Evolutionary conservation across 1,140 invertebrate genomes (phyloP), one percentile per base, ranked within the genome.

Genomic region (Leptinotarsa defecta): DNA sequence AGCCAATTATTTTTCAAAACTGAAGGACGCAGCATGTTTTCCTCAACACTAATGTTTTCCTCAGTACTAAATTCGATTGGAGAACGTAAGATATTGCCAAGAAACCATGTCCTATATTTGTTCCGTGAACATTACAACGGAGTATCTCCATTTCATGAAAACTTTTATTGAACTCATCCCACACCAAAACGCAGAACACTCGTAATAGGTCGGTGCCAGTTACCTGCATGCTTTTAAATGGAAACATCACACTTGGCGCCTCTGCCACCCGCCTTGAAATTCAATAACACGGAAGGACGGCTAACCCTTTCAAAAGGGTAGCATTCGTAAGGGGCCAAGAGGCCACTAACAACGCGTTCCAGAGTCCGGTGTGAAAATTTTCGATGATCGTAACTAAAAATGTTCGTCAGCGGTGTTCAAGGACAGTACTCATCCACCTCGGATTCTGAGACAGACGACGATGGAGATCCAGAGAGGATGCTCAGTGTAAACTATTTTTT

Each of bases 361-460:
- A 24, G 63, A 19, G 13, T 64, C 19, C 34, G 34, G 34, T 3
- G 34, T 57, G 52, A 57, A 13, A 57, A 57, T n/a, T 57, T 57
- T 57, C 0, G 1, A 13, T 19, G 52, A 57, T 57, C 52, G 52
- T n/a, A 4, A 24, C 24, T 27, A 1, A 69, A 73, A 65, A 83
- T 83, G 82, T 83, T 83, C 57, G 82, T 83, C 8, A 80, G 80
- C 48, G 81, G 80, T 6, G 65, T 81, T 11, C 78, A 78, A 4
- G 70, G 57, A 11, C 48, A 69, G 13, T 73, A 70, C 19, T 69
- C 77, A 1, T 76, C 68, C 6, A 75, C 78, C 52, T 69, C 65
- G 27, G 81, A 81, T 43, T 48, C 64, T 34, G 77, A 81, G 17
- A 52, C 64, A 17, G 81, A 82, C 13, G 75, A 79, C 48, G 78